These are phyloP conservation scores for Chloroceryle inda DNA, from an alignment of 2,797 vertebrate species.

Conservation along the genomic window DNA sequence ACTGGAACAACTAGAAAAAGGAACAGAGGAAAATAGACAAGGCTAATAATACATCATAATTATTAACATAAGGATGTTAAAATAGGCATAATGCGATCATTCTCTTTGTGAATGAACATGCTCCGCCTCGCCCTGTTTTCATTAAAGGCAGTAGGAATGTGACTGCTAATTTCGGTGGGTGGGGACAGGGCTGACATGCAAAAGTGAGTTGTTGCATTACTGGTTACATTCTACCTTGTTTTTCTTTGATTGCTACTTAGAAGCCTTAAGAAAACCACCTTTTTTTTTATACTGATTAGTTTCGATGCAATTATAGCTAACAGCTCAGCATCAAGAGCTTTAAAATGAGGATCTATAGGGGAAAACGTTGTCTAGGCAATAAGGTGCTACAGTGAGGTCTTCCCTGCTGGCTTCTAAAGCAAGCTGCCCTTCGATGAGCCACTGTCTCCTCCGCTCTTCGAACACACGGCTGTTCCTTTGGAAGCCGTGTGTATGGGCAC, in stretches of 20 bases:
- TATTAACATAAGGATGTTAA: background rate
- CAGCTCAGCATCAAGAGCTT: background rate
- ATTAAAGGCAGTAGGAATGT: background rate
- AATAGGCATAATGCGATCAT: background rate
- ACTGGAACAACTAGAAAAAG: constrained; percentile 33
- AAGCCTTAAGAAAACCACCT: background rate
- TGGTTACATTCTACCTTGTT: background rate
- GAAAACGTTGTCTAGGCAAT: background rate
- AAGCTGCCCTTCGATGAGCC: background rate
- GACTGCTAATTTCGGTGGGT: background rate
- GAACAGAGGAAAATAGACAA: background rate
- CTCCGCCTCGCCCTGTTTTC: background rate
- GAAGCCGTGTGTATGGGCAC: background rate
- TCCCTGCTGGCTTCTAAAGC: background rate
- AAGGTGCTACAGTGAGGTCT: background rate
- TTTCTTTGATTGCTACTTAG: background rate
- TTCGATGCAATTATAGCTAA: background rate
- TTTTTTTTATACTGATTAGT: background rate
- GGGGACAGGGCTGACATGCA: background rate
- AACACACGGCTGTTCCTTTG: background rate
- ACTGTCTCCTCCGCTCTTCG: background rate
- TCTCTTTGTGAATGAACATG: background rate
- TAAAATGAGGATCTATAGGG: background rate
- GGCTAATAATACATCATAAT: background rate
- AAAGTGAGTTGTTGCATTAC: background rate